Evolutionary conservation across 2,888 invertebrate species (phyloP).

Genomic region (Netelia melanura): DNA sequence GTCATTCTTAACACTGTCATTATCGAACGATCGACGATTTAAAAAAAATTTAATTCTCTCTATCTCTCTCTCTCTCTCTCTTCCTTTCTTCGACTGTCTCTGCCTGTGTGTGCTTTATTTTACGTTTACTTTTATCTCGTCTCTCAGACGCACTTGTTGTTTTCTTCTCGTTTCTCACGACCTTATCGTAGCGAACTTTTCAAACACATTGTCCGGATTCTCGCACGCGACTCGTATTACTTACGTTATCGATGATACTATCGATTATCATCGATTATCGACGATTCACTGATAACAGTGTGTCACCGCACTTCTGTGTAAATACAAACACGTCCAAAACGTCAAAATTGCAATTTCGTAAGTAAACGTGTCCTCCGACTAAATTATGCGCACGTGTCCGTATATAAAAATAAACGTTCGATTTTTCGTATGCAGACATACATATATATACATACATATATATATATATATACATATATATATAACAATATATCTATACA

Average conservation of each 20-base stretch:
- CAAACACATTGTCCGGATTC: constrained; percentile 20
- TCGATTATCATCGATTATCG: constrained; percentile 12
- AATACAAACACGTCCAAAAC: not conserved
- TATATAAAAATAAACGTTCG: not conserved
- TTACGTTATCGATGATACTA: not conserved
- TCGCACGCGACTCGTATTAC: not conserved
- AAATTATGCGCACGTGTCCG: constrained; percentile 3
- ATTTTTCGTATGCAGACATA: not conserved
- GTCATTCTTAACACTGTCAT: constrained; percentile 84
- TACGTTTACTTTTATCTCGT: not conserved
- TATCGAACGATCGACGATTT: constrained; percentile 65
- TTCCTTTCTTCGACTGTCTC: not conserved
- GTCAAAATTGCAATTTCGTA: not conserved
- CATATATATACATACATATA: too few relatives aligned
- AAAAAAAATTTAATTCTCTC: not conserved
- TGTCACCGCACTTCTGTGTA: constrained; percentile 37
- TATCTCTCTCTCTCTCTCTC: not conserved
- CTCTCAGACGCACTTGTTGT: not conserved
- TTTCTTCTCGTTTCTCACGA: not conserved
- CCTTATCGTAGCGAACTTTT: not conserved
- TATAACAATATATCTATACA: too few relatives aligned
- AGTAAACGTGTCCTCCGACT: not conserved
- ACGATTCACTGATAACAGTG: constrained; percentile 44
- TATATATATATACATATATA: too few relatives aligned
- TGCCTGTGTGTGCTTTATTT: not conserved